Evolutionary conservation across 2,113 vertebrate species (phyloP), one percentile per base, ranked within the genome.

Genomic region (Garra rufa): DNA sequence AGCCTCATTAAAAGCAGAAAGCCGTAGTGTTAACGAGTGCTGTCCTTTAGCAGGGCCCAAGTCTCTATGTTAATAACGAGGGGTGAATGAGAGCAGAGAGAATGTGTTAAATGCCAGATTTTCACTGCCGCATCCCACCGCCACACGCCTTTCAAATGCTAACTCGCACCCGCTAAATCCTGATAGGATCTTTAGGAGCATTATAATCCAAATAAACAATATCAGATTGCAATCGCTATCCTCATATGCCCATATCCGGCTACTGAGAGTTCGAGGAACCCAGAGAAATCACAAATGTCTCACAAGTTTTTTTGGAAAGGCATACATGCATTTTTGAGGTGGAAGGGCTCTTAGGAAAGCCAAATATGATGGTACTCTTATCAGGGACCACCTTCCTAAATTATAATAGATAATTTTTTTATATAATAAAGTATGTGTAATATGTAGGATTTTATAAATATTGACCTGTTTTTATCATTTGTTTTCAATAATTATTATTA

Each of bases 91-190:
- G 65, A 82, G 73, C 83, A 87, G 78, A 26, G 46, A 86, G 59
- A 77, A 82, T 81, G 44, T 81, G 81, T 75, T 87, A 87, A 85
- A 85, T 87, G 86, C 76, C 83, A 85, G 61, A 85, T 71, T 82
- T 84, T 77, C 83, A 85, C 59, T 48, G 48, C 65, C 55, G 26
- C 24, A 30, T 71, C 52, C 76, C 61, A 41, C 19, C 15, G 26
- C 79, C 74, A 46, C 9, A n/a, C 63, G 2, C 21, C 78, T 82
- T 78, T 85, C 63, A 87, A 82, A 87, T 85, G 78, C 84, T 87
- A 76, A 85, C 70, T 55, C 52, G 41, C 79, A 76, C 70, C 34
- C 59, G 30, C 52, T 78, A 78, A 78, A 78, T 55, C 38, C 70
- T 19, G 70, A 63, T 67, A 73, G 30, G 41, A 69, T 87, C 71